A percentile compares a stretch with the other conserved stretches of the same genome.
Conservation (phyloP, 2,797 vertebrate species). For the Tympanoctomys barrerae region DNA sequence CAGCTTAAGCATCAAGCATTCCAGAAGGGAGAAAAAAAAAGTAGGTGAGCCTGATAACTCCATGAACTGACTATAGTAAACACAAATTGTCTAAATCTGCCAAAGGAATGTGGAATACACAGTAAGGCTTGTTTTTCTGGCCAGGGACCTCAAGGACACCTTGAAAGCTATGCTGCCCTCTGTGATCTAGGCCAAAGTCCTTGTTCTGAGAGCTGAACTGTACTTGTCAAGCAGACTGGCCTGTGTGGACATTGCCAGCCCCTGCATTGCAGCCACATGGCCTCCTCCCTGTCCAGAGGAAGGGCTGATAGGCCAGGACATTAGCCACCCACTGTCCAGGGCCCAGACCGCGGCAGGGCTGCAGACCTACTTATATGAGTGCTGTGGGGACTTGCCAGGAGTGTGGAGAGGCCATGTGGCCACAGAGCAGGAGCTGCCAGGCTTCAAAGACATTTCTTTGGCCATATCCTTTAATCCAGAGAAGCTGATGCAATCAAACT, state of each 20-base stretch:
- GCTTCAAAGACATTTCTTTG: neutral
- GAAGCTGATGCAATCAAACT: neutral
- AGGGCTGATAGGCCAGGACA: slow-evolving; percentile 63
- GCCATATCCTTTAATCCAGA: neutral
- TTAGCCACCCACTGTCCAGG: slow-evolving; percentile 62
- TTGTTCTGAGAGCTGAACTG: slow-evolving; percentile 42
- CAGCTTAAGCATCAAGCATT: slow-evolving; percentile 53
- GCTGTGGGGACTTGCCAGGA: slow-evolving; percentile 45
- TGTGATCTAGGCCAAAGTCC: neutral
- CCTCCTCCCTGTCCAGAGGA: slow-evolving; percentile 71
- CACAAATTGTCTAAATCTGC: slow-evolving; percentile 2
- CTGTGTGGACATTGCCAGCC: slow-evolving; percentile 37
- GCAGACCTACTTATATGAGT: slow-evolving; percentile 60
- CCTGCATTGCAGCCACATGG: neutral
- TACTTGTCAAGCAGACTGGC: slow-evolving; percentile 63
- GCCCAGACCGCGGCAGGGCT: slow-evolving; percentile 44
- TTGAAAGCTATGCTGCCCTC: neutral
- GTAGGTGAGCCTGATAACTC: slow-evolving; percentile 22
- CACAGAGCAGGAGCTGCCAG: neutral
- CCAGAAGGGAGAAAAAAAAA: slow-evolving; percentile 71
- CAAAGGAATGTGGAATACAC: slow-evolving; percentile 27
- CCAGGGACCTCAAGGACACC: neutral
- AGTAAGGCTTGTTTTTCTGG: neutral
- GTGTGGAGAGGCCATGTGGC: neutral
- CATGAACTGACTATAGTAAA: neutral